Evolutionary conservation across 2,113 vertebrate genomes (phyloP).

Genomic region (Athene noctua): DNA sequence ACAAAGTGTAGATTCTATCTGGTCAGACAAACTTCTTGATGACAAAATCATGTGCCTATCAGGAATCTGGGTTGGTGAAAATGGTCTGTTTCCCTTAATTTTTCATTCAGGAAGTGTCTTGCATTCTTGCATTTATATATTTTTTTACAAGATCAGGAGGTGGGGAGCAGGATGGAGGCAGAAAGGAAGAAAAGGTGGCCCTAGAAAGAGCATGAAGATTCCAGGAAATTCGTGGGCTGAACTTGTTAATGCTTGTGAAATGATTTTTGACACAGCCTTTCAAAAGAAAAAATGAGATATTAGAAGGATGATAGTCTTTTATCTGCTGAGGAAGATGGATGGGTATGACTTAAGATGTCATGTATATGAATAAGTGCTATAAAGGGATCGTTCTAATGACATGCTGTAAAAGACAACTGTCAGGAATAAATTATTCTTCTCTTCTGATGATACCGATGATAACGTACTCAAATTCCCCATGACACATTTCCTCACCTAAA

Average conservation of each 20-base stretch:
- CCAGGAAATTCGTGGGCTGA: conserved; percentile 27
- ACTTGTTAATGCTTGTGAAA: conserved; percentile 61
- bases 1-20: background rate
- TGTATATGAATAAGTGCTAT: conserved; percentile 69
- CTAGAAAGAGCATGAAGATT: conserved; percentile 11
- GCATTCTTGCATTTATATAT: background rate
- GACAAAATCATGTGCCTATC: background rate
- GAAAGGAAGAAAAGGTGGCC: background rate
- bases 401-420: conserved; percentile 64
- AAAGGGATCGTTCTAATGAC: conserved; percentile 67
- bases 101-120: background rate
- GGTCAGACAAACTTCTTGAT: background rate
- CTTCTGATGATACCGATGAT: conserved; percentile 49
- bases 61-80: background rate
- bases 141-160: background rate
- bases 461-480: conserved; percentile 18
- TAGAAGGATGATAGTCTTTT: conserved; percentile 64
- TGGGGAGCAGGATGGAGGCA: background rate
- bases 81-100: background rate
- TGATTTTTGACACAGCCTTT: conserved; percentile 65
- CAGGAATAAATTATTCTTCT: conserved; percentile 70
- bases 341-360: conserved; percentile 69
- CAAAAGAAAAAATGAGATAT: conserved; percentile 59
- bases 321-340: conserved; percentile 69
- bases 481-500: background rate